Evolutionary conservation across 2,797 vertebrate species (phyloP).

Genomic region (Sarcoramphus papa): DNA sequence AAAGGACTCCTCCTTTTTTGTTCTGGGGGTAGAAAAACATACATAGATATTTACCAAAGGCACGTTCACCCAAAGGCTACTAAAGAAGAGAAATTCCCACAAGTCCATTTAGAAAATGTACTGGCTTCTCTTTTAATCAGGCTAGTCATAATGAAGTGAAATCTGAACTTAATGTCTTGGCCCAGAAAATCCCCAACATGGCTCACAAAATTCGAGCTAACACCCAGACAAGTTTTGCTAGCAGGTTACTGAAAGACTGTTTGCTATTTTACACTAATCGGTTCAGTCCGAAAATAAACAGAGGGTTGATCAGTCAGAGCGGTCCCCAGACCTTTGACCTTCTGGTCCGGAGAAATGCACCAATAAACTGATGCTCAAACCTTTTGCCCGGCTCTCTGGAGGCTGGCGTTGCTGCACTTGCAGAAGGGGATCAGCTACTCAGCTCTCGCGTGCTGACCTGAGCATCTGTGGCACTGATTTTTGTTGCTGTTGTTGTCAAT

Average conservation of each 20-base stretch:
- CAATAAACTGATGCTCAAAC: not conserved
- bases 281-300: slow-evolving; percentile 38
- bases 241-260: not conserved
- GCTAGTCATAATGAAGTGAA: not conserved
- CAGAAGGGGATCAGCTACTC: not conserved
- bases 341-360: not conserved
- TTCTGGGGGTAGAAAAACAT: not conserved
- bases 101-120: not conserved
- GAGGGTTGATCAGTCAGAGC: not conserved
- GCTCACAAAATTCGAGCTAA: not conserved
- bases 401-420: not conserved
- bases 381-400: not conserved
- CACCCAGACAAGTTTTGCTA: not conserved
- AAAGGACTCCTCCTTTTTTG: not conserved
- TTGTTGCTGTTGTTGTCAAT: not conserved
- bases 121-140: not conserved
- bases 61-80: not conserved
- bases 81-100: not conserved
- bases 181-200: not conserved
- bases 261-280: slow-evolving; percentile 47
- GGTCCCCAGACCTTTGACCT: slow-evolving; percentile 4
- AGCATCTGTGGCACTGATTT: not conserved
- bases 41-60: not conserved
- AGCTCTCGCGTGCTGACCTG: not conserved
- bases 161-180: slow-evolving; percentile 11